phyloP scores from a whole-genome alignment of 2,113 vertebrate species.

The Galemys pyrenaicus region DNA sequence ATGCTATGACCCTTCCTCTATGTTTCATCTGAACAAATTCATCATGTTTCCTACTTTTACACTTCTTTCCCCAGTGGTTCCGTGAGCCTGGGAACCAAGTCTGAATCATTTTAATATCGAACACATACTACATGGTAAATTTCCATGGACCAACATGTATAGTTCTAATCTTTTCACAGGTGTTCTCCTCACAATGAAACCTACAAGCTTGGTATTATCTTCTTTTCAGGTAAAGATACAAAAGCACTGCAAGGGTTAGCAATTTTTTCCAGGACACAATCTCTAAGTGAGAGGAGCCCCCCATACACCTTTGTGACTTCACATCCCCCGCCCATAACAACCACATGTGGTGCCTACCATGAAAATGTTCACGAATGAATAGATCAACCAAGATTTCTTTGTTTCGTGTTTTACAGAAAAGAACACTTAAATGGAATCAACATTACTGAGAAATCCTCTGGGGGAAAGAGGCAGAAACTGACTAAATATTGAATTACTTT shows the following conservation, averaged over 20 bases:
- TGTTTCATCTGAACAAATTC: neutral
- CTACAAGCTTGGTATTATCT: neutral
- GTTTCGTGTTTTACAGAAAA: neutral
- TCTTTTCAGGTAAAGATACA: neutral
- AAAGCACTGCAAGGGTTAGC: neutral
- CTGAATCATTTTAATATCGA: neutral
- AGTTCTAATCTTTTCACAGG: neutral
- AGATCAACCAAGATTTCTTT: neutral
- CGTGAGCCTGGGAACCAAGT: neutral
- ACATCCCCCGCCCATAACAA: neutral
- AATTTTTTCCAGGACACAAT: neutral
- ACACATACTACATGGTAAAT: neutral
- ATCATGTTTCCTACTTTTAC: neutral
- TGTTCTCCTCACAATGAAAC: neutral
- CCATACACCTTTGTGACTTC: neutral
- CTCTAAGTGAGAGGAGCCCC: neutral
- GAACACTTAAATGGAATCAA: neutral
- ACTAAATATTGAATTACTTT: neutral
- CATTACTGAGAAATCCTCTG: neutral
- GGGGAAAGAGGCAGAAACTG: neutral
- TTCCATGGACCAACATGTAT: neutral
- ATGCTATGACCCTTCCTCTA: neutral
- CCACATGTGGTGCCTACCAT: no score
- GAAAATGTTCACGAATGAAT: neutral
- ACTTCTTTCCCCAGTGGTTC: neutral